Base-by-base conservation (phyloP, 2,888 invertebrate species). In the Drosophila fulvimacula region DNA sequence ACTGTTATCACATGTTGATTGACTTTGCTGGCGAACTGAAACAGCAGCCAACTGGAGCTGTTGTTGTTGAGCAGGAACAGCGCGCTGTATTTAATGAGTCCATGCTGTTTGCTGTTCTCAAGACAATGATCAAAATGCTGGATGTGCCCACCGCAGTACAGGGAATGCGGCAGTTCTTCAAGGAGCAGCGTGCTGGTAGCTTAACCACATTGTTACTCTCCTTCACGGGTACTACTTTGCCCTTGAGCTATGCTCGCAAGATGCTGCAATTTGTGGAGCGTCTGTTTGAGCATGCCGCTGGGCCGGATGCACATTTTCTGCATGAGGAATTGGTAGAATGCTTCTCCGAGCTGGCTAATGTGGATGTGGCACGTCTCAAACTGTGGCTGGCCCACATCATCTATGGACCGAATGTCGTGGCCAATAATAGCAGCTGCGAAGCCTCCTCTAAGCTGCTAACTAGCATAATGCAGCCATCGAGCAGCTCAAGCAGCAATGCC, bases 101-200 rank as follows among this genome's bases (percentile, higher is more conserved):
- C 1, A 89, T 93, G 72, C 67, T 92, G 30, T 89, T 92, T 67
- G 90, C 91, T 3, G 90, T 92, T 32, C 92, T 92, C 73, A 96
- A 95, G 82, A 98, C 97, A 88, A 96, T 98, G 95, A 97, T 97
- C 90, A 95, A 95, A 85, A 95, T 97, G 76, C 92, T 98, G 24
- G 97, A 98, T 59, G 96, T 96, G 71, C 94, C 96, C 0, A 94
- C 96, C 0, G 98, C 97, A 0, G 94, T 96, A 72, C 94, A 95
- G 82, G 98, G 98, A 0, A 94, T 98, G 86, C 96, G 97, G 84
- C 94, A 95, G 64, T 97, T 98, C 87, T 98, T 98, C 88, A 95
- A 94, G 4, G 93, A 94, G 1, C 93, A 94, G 2, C 94, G 95
- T 0, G 94, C 94, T 30, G 95, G 95, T 81, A 95, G 95, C 69